phyloP scores from a whole-genome alignment of 2,113 vertebrate genomes.

The Agelaius phoeniceus region DNA sequence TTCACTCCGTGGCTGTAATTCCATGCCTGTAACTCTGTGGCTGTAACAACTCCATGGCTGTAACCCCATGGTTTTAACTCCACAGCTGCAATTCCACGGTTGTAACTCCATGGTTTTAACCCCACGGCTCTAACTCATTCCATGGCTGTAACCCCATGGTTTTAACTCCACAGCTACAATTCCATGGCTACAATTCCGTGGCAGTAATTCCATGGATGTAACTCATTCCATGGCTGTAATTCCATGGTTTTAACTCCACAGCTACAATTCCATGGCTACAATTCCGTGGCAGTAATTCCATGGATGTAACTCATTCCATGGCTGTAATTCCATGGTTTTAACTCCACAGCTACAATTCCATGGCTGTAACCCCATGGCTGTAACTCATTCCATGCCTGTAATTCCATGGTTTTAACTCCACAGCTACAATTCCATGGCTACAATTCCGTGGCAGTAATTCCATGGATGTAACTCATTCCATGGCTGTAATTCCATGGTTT shows the following conservation, averaged over 20 bases:
- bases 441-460: neutral
- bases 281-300: no score
- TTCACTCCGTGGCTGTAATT: neutral
- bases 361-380: neutral
- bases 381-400: neutral
- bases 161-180: no score
- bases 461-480: neutral
- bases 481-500: no score
- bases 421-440: no score
- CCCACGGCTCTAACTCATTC: neutral
- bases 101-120: neutral
- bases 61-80: neutral
- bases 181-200: no score
- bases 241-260: neutral
- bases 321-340: neutral
- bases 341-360: neutral
- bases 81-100: fast-evolving
- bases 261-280: no score
- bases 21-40: neutral
- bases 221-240: no score
- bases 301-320: neutral
- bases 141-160: neutral
- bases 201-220: no score
- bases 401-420: no score
- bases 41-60: no score